Evolutionary conservation across 1,140 invertebrate species (phyloP).

Genomic region (Neodiprion virginianus): DNA sequence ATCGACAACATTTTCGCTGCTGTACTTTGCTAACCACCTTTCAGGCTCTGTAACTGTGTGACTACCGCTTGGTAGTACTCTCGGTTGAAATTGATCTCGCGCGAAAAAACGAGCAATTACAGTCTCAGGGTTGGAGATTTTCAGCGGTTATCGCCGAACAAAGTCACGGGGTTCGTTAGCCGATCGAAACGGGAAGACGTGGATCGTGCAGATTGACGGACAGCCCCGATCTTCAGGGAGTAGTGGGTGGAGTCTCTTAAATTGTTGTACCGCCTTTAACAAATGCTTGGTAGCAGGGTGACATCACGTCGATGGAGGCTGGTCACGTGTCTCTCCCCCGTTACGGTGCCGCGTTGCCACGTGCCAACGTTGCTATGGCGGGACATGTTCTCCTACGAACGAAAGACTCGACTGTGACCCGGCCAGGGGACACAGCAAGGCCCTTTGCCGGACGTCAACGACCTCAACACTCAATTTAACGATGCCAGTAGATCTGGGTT

Average conservation of each 20-base stretch:
- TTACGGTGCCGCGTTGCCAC: constrained; percentile 12
- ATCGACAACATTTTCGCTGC: too few relatives aligned
- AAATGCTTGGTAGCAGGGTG: constrained; percentile 53
- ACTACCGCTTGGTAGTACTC: too few relatives aligned
- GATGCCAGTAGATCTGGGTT: not conserved
- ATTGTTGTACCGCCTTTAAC: constrained; percentile 57
- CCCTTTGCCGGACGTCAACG: constrained; percentile 55
- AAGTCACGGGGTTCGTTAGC: too few relatives aligned
- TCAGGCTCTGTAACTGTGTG: too few relatives aligned
- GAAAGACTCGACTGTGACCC: constrained; percentile 57
- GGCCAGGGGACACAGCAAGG: constrained; percentile 56
- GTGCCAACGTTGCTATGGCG: constrained; percentile 22
- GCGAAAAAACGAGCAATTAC: too few relatives aligned
- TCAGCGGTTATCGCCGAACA: too few relatives aligned
- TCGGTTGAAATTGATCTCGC: too few relatives aligned
- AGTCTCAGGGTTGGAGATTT: too few relatives aligned
- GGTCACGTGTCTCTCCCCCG: constrained; percentile 12
- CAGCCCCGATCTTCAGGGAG: constrained; percentile 13
- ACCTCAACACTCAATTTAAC: constrained; percentile 25
- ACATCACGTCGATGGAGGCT: constrained; percentile 29
- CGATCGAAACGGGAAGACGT: not conserved
- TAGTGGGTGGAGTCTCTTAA: constrained; percentile 54
- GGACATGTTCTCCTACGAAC: constrained; percentile 48
- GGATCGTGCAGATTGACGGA: not conserved
- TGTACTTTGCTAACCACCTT: too few relatives aligned